Percentiles rank a stretch among this genome's conserved stretches.
phyloP scores from a whole-genome alignment of 2,113 vertebrate genomes.

The Haemorhous mexicanus region DNA sequence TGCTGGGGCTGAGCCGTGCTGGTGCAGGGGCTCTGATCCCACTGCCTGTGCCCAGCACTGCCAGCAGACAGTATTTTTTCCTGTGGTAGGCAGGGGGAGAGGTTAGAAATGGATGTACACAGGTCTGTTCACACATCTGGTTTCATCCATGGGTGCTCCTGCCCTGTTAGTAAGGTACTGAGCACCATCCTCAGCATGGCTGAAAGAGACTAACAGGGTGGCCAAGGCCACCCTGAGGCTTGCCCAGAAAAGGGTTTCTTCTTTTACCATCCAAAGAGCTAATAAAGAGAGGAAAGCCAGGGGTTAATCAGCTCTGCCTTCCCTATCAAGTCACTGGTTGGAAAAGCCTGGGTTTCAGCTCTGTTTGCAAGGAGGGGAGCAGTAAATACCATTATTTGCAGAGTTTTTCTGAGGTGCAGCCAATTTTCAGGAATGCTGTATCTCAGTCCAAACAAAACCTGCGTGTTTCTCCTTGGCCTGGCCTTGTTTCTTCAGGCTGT shows the following conservation, averaged over 20 bases:
- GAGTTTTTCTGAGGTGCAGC: slow-evolving; percentile 61
- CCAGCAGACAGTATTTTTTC: not conserved
- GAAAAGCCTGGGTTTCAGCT: slow-evolving; percentile 30
- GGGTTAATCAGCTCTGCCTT: not conserved
- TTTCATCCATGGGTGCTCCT: not conserved
- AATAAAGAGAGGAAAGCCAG: not conserved
- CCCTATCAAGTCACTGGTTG: not conserved
- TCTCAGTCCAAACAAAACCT: slow-evolving; percentile 65
- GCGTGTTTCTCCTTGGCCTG: slow-evolving; percentile 57
- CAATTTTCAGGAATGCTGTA: slow-evolving; percentile 64
- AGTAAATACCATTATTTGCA: slow-evolving; percentile 62
- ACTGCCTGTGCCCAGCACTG: not conserved
- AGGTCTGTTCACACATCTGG: not conserved
- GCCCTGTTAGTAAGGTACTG: accelerated
- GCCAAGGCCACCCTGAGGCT: not conserved
- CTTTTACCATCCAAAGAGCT: not conserved
- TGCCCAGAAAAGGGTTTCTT: not conserved
- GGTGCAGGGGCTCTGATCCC: not conserved
- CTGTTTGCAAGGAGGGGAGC: slow-evolving; percentile 45
- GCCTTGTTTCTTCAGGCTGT: slow-evolving; percentile 12
- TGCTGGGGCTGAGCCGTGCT: not conserved
- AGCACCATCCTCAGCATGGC: not conserved
- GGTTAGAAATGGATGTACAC: not conserved
- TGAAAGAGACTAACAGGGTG: not conserved
- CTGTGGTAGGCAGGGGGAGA: not conserved